Conservation (phyloP, 2,113 vertebrate genomes). For the Laticauda colubrina region DNA sequence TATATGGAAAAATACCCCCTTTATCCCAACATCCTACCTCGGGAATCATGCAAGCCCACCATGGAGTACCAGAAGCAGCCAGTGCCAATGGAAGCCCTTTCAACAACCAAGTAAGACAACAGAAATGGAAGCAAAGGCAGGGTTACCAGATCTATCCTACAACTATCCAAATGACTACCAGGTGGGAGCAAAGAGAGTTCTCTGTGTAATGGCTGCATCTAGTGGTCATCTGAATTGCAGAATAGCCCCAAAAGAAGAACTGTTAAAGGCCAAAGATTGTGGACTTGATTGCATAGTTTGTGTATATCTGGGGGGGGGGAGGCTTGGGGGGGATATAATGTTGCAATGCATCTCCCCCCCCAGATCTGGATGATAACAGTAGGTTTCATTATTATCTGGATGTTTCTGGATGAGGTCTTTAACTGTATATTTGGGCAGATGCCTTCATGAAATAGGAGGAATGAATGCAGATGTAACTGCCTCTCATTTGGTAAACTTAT, state of each 20-base stretch:
- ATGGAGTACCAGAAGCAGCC: not conserved
- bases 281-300: not conserved
- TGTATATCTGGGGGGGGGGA: not conserved
- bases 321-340: not conserved
- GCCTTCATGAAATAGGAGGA: not conserved
- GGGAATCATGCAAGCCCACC: slow-evolving; percentile 61
- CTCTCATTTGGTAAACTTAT: not conserved
- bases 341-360: not conserved
- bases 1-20: slow-evolving; percentile 60
- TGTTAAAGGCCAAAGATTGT: not conserved
- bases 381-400: not conserved
- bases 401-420: not conserved
- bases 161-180: not conserved
- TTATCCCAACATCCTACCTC: slow-evolving; percentile 45
- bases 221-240: not conserved
- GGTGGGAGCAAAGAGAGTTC: not conserved
- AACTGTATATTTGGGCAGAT: not conserved
- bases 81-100: slow-evolving; percentile 60
- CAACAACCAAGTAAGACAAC: slow-evolving; percentile 60
- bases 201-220: not conserved
- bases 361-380: not conserved
- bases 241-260: not conserved
- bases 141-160: not conserved
- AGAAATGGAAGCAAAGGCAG: not conserved
- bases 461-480: not conserved